Evolutionary conservation across 2,888 invertebrate genomes (phyloP).

Genomic region (Empis stercorea): DNA sequence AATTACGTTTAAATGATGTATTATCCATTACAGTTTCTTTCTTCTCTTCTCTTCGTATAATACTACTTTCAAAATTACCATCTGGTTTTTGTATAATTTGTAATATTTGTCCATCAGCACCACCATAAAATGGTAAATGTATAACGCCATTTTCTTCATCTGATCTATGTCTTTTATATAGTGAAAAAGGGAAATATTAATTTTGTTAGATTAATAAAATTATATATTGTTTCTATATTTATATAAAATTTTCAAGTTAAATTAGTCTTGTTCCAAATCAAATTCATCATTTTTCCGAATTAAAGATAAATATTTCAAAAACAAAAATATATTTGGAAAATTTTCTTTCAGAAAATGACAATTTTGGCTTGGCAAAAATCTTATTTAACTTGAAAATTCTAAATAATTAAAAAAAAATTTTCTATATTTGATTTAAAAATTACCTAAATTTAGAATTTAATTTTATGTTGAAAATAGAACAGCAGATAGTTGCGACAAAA

Average conservation of each 20-base stretch:
- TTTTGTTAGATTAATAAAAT: background rate
- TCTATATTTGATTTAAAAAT: background rate
- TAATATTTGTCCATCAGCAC: constrained; percentile 54
- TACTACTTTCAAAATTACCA: constrained; percentile 41
- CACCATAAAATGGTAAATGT: constrained; percentile 56
- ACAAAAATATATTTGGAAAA: too few relatives aligned
- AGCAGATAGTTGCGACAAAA: constrained; percentile 5
- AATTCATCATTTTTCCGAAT: too few relatives aligned
- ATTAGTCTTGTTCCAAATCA: too few relatives aligned
- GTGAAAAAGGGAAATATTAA: background rate
- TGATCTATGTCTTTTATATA: background rate
- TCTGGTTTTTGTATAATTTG: constrained; percentile 43
- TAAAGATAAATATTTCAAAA: too few relatives aligned
- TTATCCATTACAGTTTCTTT: too few relatives aligned
- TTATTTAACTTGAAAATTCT: too few relatives aligned
- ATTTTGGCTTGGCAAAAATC: too few relatives aligned
- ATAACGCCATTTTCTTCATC: constrained; percentile 9
- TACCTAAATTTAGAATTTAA: constrained; percentile 10
- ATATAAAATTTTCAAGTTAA: too few relatives aligned
- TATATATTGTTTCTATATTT: too few relatives aligned
- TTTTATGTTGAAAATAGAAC: constrained; percentile 12
- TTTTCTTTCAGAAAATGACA: too few relatives aligned
- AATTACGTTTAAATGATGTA: constrained; percentile 40
- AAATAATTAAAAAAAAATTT: too few relatives aligned
- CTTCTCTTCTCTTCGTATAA: constrained; percentile 24